These are phyloP conservation scores for Drosophila demipolita DNA, from an alignment of 2,888 invertebrate genomes.

Conservation along the genomic window DNA sequence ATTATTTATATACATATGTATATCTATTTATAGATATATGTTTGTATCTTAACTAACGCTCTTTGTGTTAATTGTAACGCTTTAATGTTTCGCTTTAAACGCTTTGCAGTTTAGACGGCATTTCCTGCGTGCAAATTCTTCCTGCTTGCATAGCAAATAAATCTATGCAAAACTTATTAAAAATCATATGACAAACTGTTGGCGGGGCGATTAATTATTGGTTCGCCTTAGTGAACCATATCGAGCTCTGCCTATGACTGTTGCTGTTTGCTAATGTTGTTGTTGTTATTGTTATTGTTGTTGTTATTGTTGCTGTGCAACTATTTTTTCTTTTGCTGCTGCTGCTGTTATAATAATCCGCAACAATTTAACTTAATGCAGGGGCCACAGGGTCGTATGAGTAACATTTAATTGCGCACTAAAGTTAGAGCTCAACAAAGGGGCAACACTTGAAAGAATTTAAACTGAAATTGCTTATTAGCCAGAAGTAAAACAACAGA, in stretches of 20 bases:
- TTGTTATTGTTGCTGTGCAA: constrained; percentile 2
- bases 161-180: constrained; percentile 78
- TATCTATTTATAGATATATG: constrained; percentile 30
- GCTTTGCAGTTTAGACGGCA: constrained; percentile 61
- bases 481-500: constrained; percentile 38
- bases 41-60: constrained; percentile 65
- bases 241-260: constrained; percentile 9
- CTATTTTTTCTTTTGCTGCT: constrained; percentile 8
- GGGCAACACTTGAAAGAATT: constrained; percentile 66
- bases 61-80: constrained; percentile 75
- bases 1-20: constrained; percentile 43
- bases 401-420: constrained; percentile 74
- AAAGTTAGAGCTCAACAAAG: constrained; percentile 42
- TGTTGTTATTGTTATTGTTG: background rate
- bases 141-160: constrained; percentile 69
- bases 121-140: constrained; percentile 74
- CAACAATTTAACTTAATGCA: constrained; percentile 72
- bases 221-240: constrained; percentile 39
- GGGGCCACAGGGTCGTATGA: constrained; percentile 78
- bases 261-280: background rate
- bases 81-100: constrained; percentile 64
- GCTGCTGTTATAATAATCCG: constrained; percentile 61
- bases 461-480: constrained; percentile 72
- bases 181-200: constrained; percentile 72
- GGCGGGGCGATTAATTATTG: constrained; percentile 67